Evolutionary conservation across 2,113 vertebrate species (phyloP), one percentile per base, ranked within the genome.

Genomic region (Chloebia gouldiae): DNA sequence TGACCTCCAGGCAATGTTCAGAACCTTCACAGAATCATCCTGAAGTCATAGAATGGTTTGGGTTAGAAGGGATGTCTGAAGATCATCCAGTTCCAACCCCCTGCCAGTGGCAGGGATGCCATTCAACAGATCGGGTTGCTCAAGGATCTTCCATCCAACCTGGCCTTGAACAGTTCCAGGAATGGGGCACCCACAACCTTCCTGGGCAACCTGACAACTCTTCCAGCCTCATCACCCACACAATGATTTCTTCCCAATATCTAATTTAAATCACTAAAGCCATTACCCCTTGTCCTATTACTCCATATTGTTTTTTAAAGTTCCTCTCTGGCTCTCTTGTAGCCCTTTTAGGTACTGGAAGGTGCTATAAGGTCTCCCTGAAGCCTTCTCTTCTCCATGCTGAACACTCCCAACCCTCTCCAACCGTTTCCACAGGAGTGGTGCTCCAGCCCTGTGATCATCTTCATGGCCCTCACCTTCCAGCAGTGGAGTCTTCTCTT

Each of bases 301-400:
- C 15, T 77, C 37, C 13, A 9, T 16, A 11, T 33, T 0, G 0
- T 60, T 60, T 75, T 51, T 15, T 7, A 1, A 25, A 54, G 22
- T 9, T 35, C 8, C 18, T 28, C 47, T 69, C 47, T 10, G 10
- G 20, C 21, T 42, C 31, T 77, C 71, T 21, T 42, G 25, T 22
- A 44, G 35, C 31, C 9, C 31, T 60, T 56, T 37, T 17, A 37
- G 23, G 31, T 11, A 23, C 3, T 16, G 56, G 37, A 33, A 70
- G 22, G 17, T 35, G 27, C 40, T 19, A 4, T 7, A 47, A 69
- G 23, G 5, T 70, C 31, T 70, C 31, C 49, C 42, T 49, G 22
- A 56, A 63, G 30, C 15, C 14, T 31, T 47, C 39, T n/a, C 19
- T 39, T 66, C 63, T 69, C 40, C 22, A 16, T 10, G 49, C 17